Conservation (phyloP, 2,888 invertebrate genomes). For the Drosophila mercatorum region DNA sequence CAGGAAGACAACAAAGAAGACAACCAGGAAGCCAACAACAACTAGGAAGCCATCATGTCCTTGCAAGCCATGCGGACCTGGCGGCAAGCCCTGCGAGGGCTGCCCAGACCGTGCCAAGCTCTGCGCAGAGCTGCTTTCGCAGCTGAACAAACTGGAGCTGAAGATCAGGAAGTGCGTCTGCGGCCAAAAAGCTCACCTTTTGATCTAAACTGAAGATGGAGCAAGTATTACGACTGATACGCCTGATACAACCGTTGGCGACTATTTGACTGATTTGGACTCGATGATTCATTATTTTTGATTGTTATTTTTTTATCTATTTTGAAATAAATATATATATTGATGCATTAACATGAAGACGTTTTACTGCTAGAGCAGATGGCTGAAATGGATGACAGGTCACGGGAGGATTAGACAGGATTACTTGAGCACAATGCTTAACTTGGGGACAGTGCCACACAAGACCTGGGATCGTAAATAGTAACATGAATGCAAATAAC, state of each 20-base stretch:
- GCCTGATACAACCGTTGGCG: neutral
- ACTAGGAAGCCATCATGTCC: too few relatives aligned
- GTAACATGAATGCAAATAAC: neutral
- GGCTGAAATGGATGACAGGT: too few relatives aligned
- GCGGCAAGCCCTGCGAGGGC: conserved; percentile 15
- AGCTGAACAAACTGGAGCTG: neutral
- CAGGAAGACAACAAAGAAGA: too few relatives aligned
- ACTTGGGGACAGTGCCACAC: too few relatives aligned
- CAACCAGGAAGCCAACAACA: too few relatives aligned
- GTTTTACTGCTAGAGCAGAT: neutral
- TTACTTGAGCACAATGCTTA: too few relatives aligned
- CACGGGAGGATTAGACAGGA: too few relatives aligned
- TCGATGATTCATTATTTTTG: neutral
- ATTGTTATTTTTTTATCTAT: conserved; percentile 8
- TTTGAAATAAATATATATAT: neutral
- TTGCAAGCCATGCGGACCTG: conserved; percentile 33
- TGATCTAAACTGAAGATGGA: neutral
- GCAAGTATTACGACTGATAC: neutral
- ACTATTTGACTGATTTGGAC: neutral
- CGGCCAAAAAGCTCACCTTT: neutral
- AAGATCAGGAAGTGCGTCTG: conserved; percentile 41
- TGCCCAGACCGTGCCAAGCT: conserved; percentile 13
- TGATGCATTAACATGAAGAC: neutral
- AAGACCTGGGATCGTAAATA: neutral
- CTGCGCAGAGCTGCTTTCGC: conserved; percentile 14